These are phyloP conservation scores for Drosophila nr. perissopoda DNA, from an alignment of 2,888 invertebrate genomes.

Conservation along the genomic window DNA sequence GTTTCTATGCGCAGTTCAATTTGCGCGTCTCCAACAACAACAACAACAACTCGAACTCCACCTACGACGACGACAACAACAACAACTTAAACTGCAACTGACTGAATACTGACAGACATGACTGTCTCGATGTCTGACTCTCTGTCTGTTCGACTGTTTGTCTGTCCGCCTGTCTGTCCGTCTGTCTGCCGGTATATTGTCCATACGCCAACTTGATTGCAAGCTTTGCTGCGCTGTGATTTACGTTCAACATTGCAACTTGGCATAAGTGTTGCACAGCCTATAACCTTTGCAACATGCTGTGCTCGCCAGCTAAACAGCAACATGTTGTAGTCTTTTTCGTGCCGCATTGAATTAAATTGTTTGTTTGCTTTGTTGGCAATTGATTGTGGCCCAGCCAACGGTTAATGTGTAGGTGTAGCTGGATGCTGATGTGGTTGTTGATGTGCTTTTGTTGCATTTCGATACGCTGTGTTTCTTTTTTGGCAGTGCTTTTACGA, in stretches of 20 bases:
- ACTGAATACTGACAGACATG: slow-evolving; percentile 71
- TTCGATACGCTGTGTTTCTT: slow-evolving; percentile 23
- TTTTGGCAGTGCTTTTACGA: slow-evolving; percentile 42
- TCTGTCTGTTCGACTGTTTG: slow-evolving; percentile 22
- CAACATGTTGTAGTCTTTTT: slow-evolving; percentile 69
- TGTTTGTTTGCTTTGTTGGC: slow-evolving; percentile 83
- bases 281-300: slow-evolving; percentile 82
- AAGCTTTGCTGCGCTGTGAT: slow-evolving; percentile 66
- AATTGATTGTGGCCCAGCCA: slow-evolving; percentile 79
- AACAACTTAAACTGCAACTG: slow-evolving; percentile 39
- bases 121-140: slow-evolving; percentile 48
- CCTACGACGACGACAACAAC: slow-evolving; percentile 48
- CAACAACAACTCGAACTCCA: slow-evolving; percentile 49
- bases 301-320: slow-evolving; percentile 39
- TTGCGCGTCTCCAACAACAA: slow-evolving; percentile 29
- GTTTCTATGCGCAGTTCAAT: slow-evolving; percentile 45
- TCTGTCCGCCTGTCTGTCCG: slow-evolving; percentile 23
- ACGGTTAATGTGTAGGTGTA: slow-evolving; percentile 72
- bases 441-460: slow-evolving; percentile 43
- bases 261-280: slow-evolving; percentile 83
- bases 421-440: slow-evolving; percentile 44
- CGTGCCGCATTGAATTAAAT: slow-evolving; percentile 83
- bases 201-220: slow-evolving; percentile 62
- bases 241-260: slow-evolving; percentile 82
- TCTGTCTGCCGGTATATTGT: slow-evolving; percentile 32